Percentiles rank a stretch among this genome's conserved stretches.
These are phyloP conservation scores for Drosophila nr. medialis DNA, from an alignment of 2,888 invertebrate genomes.

Conservation along the genomic window DNA sequence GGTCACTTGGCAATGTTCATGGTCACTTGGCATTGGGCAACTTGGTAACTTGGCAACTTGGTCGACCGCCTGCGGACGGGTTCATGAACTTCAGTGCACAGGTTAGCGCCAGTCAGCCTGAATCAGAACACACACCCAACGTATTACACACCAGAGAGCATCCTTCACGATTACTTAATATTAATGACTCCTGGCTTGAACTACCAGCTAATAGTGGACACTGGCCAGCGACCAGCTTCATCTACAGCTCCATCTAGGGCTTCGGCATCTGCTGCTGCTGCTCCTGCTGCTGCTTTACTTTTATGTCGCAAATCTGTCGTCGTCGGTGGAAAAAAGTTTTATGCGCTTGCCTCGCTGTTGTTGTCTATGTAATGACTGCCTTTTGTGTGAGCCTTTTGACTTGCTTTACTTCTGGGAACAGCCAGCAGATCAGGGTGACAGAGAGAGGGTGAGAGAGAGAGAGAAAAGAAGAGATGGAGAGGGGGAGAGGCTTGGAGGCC, in stretches of 20 bases:
- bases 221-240: constrained; percentile 12
- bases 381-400: constrained; percentile 68
- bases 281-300: constrained; percentile 27
- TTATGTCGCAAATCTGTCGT: constrained; percentile 77
- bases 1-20: constrained; percentile 69
- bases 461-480: background rate
- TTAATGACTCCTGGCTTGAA: constrained; percentile 66
- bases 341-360: constrained; percentile 43
- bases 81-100: constrained; percentile 71
- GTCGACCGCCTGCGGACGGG: constrained; percentile 29
- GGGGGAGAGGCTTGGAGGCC: background rate
- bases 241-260: constrained; percentile 6
- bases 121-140: constrained; percentile 16
- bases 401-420: constrained; percentile 56
- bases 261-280: background rate
- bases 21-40: constrained; percentile 62
- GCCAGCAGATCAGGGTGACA: background rate
- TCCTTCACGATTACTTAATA: constrained; percentile 81
- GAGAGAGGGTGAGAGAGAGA: background rate
- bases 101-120: constrained; percentile 52
- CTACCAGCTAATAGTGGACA: constrained; percentile 33
- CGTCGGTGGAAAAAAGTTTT: constrained; percentile 74
- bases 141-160: constrained; percentile 77
- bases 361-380: constrained; percentile 75
- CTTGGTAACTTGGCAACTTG: background rate